Conservation (phyloP, 2,797 vertebrate species). For the Tympanoctomys barrerae region DNA sequence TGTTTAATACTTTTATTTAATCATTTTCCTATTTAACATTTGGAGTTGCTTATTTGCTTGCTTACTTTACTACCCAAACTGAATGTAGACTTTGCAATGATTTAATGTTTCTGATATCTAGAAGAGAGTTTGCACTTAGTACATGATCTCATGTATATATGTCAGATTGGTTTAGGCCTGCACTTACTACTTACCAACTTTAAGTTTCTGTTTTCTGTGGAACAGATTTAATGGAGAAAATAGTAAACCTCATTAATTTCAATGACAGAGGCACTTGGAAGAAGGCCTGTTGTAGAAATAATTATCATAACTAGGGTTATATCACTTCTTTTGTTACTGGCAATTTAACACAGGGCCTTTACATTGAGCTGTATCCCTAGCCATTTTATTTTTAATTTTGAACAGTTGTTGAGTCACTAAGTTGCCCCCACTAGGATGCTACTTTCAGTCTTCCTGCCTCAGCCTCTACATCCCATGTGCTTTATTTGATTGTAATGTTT, state of each 20-base stretch:
- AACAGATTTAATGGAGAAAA: neutral
- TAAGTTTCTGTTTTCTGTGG: neutral
- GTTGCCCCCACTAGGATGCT: neutral
- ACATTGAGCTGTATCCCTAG: no score
- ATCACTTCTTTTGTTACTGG: neutral
- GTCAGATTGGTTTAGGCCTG: neutral
- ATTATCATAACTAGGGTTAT: neutral
- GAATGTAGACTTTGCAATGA: neutral
- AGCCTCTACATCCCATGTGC: neutral
- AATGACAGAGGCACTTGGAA: neutral
- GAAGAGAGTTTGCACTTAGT: neutral
- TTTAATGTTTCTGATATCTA: neutral
- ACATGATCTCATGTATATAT: neutral
- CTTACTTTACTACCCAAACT: neutral
- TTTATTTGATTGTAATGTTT: neutral
- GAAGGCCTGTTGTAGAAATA: neutral
- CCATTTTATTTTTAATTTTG: neutral
- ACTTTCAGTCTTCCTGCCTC: neutral
- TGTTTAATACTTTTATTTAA: constrained; percentile 30
- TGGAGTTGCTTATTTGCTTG: neutral
- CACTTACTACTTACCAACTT: neutral
- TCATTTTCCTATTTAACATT: neutral
- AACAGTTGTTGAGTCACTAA: neutral
- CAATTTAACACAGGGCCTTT: no score
- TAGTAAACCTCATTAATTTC: constrained; percentile 28